Evolutionary conservation across 2,113 vertebrate genomes (phyloP), one percentile per base, ranked within the genome.

Genomic region (Apodemus sylvaticus): DNA sequence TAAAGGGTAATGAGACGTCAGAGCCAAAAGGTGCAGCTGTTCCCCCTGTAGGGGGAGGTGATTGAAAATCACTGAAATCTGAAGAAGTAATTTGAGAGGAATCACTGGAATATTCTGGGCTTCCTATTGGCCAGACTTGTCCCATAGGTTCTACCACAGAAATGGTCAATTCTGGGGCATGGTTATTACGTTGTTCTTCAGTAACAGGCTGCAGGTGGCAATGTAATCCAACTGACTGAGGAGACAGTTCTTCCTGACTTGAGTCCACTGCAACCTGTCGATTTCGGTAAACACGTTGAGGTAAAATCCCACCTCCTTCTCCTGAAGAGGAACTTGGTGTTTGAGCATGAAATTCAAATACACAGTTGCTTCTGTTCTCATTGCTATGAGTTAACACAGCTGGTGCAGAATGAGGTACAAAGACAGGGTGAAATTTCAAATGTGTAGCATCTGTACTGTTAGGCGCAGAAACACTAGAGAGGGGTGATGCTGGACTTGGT

Each of bases 51-150:
- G 98, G 98, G 96, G 99, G 99, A 97, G 99, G 99, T 85, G 99
- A 99, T 68, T 99, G 98, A 98, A 99, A 99, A 97, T 99, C 99
- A 89, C 99, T 98, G 42, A 99, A 98, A 60, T 99, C 99, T 55
- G 99, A 99, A 96, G 99, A 99, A 95, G 99, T 98, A 97, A 99
- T 98, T 96, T 99, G 99, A 95, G 99, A 99, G 87, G 99, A 99
- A 98, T 99, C 99, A 96, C 99, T 99, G 95, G 99, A 99, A 79
- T 99, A 99, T 64, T 99, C 99, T 9, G 99, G 99, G 98, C 99
- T 99, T 98, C 99, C 98, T 98, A 99, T 98, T 76, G 98, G 99
- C 90, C 97, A 97, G 95, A 98, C 98, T 91, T 99, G 98, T 96
- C 99, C 98, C 64, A 99, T 96, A 96, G 99, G 98, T 97, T 98